A percentile compares a stretch with the other conserved stretches of the same genome.
phyloP scores from a whole-genome alignment of 2,888 invertebrate species.

The Dryocosmus kuriphilus region DNA sequence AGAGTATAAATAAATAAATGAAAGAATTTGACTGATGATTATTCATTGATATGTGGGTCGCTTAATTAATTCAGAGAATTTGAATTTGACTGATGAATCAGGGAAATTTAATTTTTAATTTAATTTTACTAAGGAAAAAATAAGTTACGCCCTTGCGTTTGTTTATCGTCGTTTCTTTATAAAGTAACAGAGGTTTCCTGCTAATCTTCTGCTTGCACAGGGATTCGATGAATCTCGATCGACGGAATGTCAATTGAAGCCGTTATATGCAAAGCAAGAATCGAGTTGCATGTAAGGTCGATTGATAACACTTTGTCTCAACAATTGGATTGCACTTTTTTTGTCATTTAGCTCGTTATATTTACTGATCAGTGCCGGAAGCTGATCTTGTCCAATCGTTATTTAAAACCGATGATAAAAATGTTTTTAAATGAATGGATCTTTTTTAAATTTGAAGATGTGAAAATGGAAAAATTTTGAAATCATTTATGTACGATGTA shows the following conservation, averaged over 20 bases:
- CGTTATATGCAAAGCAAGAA: slow-evolving; percentile 33
- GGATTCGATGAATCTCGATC: slow-evolving; percentile 38
- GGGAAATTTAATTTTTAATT: neutral
- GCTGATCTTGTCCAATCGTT: neutral
- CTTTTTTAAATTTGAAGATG: neutral
- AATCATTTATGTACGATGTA: no score
- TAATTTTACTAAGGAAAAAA: neutral
- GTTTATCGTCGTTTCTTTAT: neutral
- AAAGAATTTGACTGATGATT: no score
- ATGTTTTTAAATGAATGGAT: no score
- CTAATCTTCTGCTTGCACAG: slow-evolving; percentile 18
- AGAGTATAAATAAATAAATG: no score
- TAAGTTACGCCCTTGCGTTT: neutral
- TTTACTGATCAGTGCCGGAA: neutral
- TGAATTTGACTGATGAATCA: neutral
- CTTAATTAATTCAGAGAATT: neutral
- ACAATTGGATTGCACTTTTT: slow-evolving; percentile 15
- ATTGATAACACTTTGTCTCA: slow-evolving; percentile 22
- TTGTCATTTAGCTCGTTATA: neutral
- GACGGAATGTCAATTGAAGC: slow-evolving; percentile 25
- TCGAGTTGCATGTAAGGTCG: slow-evolving; percentile 15
- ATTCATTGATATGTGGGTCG: neutral
- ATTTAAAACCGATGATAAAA: neutral
- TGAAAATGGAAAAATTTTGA: no score
- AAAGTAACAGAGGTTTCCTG: slow-evolving; percentile 21